A percentile compares a stretch with the other conserved stretches of the same genome.
Evolutionary conservation across 2,797 vertebrate species (phyloP).

Genomic region (Vespertilio murinus): DNA sequence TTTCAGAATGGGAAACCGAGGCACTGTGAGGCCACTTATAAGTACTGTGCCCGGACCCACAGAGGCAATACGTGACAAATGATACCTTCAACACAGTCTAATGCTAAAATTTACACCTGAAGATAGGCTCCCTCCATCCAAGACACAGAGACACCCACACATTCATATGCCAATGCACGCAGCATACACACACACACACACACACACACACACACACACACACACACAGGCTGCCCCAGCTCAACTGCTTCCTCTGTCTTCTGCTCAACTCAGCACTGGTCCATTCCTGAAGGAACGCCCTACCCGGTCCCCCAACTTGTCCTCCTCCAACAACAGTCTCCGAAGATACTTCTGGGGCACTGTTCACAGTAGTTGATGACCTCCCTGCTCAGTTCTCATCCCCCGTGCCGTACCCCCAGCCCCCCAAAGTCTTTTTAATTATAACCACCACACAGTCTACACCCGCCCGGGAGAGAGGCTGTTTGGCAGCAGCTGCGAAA

Average conservation of each 20-base stretch:
- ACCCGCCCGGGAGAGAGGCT: conserved; percentile 79
- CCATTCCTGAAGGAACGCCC: conserved; percentile 39
- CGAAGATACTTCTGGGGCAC: background rate
- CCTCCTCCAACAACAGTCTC: background rate
- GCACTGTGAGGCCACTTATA: background rate
- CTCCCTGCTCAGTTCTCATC: background rate
- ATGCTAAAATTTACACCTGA: background rate
- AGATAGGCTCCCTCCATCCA: background rate
- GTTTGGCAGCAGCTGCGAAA: conserved; percentile 89
- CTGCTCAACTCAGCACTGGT: background rate
- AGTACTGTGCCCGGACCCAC: background rate
- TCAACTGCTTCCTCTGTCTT: background rate
- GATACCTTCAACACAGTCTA: conserved; percentile 16
- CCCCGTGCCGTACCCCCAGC: background rate
- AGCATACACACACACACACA: background rate
- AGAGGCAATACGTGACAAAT: conserved; percentile 24
- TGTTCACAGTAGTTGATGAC: background rate
- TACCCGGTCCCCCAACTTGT: background rate
- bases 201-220: background rate
- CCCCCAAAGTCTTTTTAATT: conserved; percentile 76
- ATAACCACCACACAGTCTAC: conserved; percentile 65
- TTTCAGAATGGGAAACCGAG: conserved; percentile 25
- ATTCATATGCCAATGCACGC: too few relatives aligned
- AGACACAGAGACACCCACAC: background rate
- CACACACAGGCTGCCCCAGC: background rate